Percentiles rank a stretch among this genome's conserved stretches.
Evolutionary conservation across 2,113 vertebrate genomes (phyloP).

Genomic region (Mormoops blainvillei): DNA sequence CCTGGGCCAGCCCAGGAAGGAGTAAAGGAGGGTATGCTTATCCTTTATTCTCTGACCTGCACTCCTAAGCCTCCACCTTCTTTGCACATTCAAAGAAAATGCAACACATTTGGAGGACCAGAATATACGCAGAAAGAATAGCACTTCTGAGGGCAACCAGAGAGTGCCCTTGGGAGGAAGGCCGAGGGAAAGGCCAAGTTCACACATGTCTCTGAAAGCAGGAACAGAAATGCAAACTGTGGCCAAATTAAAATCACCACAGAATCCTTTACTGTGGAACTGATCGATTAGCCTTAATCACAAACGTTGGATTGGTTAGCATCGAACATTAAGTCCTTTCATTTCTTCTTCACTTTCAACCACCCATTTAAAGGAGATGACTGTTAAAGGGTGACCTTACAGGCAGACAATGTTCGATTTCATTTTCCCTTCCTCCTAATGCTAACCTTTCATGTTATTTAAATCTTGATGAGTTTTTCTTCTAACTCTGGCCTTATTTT

Average conservation of each 20-base stretch:
- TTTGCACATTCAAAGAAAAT: neutral
- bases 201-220: neutral
- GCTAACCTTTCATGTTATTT: conserved; percentile 31
- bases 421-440: neutral
- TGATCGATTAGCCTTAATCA: neutral
- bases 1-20: neutral
- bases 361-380: neutral
- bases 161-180: neutral
- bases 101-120: neutral
- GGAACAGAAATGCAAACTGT: conserved; percentile 7
- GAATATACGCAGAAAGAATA: neutral
- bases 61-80: neutral
- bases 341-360: neutral
- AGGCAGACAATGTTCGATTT: neutral
- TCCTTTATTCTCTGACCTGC: neutral
- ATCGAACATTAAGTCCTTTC: neutral
- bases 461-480: conserved; percentile 31
- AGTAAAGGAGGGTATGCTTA: neutral
- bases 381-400: neutral
- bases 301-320: conserved; percentile 9
- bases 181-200: neutral
- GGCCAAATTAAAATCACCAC: conserved; percentile 43
- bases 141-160: neutral
- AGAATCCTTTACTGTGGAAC: neutral
- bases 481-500: conserved; percentile 42